Percentiles rank a stretch among this genome's conserved stretches.
Conservation (phyloP, 2,113 vertebrate species). For the Chunga burmeisteri region DNA sequence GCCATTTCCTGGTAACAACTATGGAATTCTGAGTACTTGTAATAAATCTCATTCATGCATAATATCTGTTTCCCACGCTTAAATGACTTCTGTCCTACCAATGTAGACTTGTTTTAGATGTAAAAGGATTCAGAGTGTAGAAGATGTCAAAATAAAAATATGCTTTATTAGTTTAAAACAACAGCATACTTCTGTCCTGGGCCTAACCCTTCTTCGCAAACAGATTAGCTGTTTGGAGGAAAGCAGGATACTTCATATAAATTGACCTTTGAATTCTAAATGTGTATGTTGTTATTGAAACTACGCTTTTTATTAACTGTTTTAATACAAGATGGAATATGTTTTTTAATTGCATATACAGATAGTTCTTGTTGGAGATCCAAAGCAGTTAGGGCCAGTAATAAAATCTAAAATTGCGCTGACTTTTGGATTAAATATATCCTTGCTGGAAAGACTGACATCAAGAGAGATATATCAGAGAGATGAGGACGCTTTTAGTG, state of each 20-base stretch:
- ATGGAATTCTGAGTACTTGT: not conserved
- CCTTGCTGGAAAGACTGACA: conserved; percentile 90
- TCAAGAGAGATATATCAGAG: conserved; percentile 78
- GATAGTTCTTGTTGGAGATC: conserved; percentile 92
- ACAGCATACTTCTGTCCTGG: not conserved
- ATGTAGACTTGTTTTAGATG: too few relatives aligned
- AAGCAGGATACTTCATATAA: not conserved
- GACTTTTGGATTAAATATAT: conserved; percentile 84
- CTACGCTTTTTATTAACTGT: not conserved
- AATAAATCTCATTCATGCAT: not conserved
- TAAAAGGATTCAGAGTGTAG: not conserved
- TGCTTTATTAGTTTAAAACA: not conserved
- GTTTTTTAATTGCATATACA: conserved; percentile 35
- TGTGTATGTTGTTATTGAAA: not conserved
- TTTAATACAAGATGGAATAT: not conserved
- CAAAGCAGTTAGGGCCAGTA: conserved; percentile 89
- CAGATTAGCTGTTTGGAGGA: not conserved
- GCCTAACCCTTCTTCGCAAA: not conserved
- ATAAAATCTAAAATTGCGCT: conserved; percentile 87
- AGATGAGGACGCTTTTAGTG: conserved; percentile 75
- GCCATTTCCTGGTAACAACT: not conserved
- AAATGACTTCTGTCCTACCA: too few relatives aligned
- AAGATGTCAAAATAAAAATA: not conserved
- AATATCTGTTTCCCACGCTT: not conserved
- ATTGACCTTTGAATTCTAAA: not conserved